Evolutionary conservation across 1,140 invertebrate species (phyloP).

Genomic region (Medauroidea extradentata): DNA sequence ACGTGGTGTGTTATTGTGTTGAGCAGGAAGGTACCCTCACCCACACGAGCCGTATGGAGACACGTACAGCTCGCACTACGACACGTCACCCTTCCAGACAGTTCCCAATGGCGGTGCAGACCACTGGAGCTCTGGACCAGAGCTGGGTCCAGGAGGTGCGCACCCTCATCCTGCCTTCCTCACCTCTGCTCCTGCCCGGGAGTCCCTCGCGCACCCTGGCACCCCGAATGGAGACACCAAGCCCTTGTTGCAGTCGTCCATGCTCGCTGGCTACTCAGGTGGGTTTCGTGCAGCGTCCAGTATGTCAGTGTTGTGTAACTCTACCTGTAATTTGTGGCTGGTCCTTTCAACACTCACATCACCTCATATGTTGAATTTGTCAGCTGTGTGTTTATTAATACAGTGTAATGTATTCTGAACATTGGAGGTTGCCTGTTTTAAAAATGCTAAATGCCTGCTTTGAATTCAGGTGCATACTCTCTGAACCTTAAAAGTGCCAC

Average conservation of each 20-base stretch:
- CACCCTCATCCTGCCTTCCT: slow-evolving; percentile 17
- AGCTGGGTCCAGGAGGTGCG: slow-evolving; percentile 35
- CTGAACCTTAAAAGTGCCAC: no score
- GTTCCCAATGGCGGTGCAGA: slow-evolving; percentile 64
- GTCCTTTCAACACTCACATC: no score
- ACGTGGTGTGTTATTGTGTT: no score
- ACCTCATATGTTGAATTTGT: no score
- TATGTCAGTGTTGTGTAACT: no score
- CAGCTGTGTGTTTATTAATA: no score
- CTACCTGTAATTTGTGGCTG: no score
- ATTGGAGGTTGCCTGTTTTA: no score
- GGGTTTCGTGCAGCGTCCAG: no score
- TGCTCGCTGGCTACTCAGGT: slow-evolving; percentile 66
- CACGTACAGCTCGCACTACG: slow-evolving; percentile 59
- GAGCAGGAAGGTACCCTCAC: slow-evolving; percentile 50
- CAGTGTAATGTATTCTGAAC: no score
- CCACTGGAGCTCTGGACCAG: slow-evolving; percentile 34
- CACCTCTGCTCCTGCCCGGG: slow-evolving; percentile 36
- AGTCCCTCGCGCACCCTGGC: slow-evolving; percentile 46
- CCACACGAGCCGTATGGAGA: slow-evolving; percentile 59
- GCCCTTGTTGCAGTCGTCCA: slow-evolving; percentile 63
- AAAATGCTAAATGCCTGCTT: no score
- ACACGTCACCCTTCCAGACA: slow-evolving; percentile 69
- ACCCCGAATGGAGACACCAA: slow-evolving; percentile 59
- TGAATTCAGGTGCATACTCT: no score